A percentile compares a stretch with the other conserved stretches of the same genome.
Conservation (phyloP, 2,888 invertebrate genomes). For the Synanthedon formicaeformis region DNA sequence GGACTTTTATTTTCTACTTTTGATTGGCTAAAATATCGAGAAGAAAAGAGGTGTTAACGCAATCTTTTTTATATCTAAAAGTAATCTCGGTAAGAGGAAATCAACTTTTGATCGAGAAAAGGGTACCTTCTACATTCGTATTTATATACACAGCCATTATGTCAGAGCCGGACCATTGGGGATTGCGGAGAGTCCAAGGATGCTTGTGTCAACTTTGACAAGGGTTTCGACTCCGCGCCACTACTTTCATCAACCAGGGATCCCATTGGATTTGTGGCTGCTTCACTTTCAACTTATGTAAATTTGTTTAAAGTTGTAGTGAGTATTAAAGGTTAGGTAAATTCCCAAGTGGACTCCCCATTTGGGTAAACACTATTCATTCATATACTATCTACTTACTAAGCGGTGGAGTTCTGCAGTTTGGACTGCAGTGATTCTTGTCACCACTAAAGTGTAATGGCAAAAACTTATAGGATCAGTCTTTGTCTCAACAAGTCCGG, state of each 20-base stretch:
- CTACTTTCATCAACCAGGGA: slow-evolving; percentile 25
- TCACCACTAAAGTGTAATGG: no score
- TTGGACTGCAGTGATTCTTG: no score
- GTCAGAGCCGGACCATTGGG: neutral
- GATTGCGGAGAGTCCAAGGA: slow-evolving; percentile 16
- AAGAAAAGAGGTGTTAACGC: no score
- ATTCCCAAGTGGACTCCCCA: slow-evolving; percentile 4
- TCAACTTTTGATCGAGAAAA: neutral
- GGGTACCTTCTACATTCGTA: neutral
- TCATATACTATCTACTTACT: no score
- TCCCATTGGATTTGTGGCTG: slow-evolving; percentile 30
- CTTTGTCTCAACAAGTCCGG: slow-evolving; percentile 5
- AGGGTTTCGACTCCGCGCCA: slow-evolving; percentile 27
- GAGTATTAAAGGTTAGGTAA: slow-evolving; percentile 10
- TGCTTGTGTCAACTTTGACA: slow-evolving; percentile 42
- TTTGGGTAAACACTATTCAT: no score
- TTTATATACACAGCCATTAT: neutral
- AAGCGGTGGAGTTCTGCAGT: no score
- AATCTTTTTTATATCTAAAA: no score
- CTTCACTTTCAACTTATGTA: slow-evolving; percentile 20
- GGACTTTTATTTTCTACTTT: no score
- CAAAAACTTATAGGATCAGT: no score
- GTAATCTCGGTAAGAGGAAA: neutral
- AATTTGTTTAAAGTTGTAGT: slow-evolving; percentile 2
- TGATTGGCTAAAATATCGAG: no score